A percentile compares a stretch with the other conserved stretches of the same genome.
phyloP scores from a whole-genome alignment of 2,113 vertebrate genomes.

The Leucoraja erinaceus region DNA sequence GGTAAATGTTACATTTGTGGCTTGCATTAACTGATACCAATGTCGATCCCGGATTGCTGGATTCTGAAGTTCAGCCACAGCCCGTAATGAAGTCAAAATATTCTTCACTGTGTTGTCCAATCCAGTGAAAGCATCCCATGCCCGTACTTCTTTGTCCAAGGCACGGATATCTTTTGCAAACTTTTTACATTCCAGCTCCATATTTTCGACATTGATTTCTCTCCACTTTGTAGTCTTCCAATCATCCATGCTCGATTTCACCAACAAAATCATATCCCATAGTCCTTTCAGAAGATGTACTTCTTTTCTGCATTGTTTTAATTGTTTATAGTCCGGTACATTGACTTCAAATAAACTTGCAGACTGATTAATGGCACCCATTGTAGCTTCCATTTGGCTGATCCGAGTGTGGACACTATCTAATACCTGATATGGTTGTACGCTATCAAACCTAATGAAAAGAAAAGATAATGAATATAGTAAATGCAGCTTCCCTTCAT shows the following conservation, averaged over 20 bases:
- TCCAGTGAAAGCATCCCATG: slow-evolving; percentile 77
- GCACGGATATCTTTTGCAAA: slow-evolving; percentile 71
- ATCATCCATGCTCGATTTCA: slow-evolving; percentile 65
- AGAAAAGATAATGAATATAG: slow-evolving; percentile 1
- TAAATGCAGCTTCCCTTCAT: neutral
- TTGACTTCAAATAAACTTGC: slow-evolving; percentile 83
- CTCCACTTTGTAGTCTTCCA: slow-evolving; percentile 80
- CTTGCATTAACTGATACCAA: slow-evolving; percentile 82
- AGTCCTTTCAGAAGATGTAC: slow-evolving; percentile 71
- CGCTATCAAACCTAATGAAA: slow-evolving; percentile 66
- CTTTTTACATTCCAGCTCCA: slow-evolving; percentile 80
- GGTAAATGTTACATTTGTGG: slow-evolving; percentile 68
- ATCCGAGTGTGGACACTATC: slow-evolving; percentile 69
- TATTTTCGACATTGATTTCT: slow-evolving; percentile 77
- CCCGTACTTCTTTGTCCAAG: slow-evolving; percentile 78
- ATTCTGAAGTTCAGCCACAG: slow-evolving; percentile 82
- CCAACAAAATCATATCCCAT: slow-evolving; percentile 72
- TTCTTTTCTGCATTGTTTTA: slow-evolving; percentile 77
- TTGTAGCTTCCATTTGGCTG: slow-evolving; percentile 68
- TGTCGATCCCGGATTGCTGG: slow-evolving; percentile 79
- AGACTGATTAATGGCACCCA: slow-evolving; percentile 71
- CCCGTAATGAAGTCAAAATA: slow-evolving; percentile 70
- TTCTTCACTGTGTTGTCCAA: slow-evolving; percentile 77
- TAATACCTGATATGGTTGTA: slow-evolving; percentile 65
- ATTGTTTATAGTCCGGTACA: slow-evolving; percentile 76